Base-by-base conservation (phyloP, 2,113 vertebrate genomes). In the Chaenogobius annularis region DNA sequence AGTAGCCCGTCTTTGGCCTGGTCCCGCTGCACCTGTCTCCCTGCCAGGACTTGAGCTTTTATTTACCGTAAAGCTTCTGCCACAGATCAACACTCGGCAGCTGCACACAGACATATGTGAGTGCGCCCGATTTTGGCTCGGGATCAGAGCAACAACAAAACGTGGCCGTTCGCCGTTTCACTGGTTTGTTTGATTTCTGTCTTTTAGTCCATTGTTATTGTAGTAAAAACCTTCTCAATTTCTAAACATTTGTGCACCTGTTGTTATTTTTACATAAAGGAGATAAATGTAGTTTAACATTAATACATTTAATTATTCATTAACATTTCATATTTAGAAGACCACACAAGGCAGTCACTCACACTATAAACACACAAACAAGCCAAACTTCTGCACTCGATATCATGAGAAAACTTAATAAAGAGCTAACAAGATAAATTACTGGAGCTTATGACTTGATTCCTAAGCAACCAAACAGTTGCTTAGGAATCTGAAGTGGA, bases 41-140 rank as follows among this genome's bases (percentile, higher is more conserved):
- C 58, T 85, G 86, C 87, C 87, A 88, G 81, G 68, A 68, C 71
- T 78, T 70, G 0, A 71, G 83, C 79, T 84, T 61, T 87, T 83
- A 89, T 91, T 87, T 87, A 88, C 84, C 74, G 73, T 85, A 85
- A 84, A 82, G 79, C 85, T 84, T 87, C 83, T 79, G 62, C 71
- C 23, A 75, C 78, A 78, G 81, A 87, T 83, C 84, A 85, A 86
- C 86, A 88, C 75, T 69, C 79, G 48, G 79, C 82, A 82, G 80
- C 84, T 81, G 75, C 66, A 52, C 52, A 23, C 37, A 70, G 37
- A 64, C 59, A 26, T 68, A 61, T 40, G 20, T 69, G 47, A 70
- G 62, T 23, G 15, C 43, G 35, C 63, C 81, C 61, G 67, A 82
- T 80, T 85, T 84, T 88, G 88, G 88, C 81, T 84, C 50, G 3